Evolutionary conservation across 1,140 invertebrate species (phyloP).

Genomic region (Brachionus angularis): DNA sequence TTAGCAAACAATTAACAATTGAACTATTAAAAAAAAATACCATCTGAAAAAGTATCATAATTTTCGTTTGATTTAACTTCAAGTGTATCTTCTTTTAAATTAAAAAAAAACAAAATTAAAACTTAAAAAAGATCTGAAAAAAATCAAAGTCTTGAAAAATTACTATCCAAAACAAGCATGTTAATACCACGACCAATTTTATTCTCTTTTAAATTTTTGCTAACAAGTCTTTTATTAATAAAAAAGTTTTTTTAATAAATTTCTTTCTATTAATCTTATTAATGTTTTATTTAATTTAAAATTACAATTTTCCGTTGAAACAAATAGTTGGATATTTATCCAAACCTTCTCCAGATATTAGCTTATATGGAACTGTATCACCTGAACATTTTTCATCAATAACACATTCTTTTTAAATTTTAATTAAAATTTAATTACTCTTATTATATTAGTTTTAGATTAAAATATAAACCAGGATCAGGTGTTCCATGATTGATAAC

Average conservation of each 20-base stretch:
- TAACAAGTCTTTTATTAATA: conserved; percentile 46
- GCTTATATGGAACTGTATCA: conserved; percentile 48
- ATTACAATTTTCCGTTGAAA: conserved; percentile 49
- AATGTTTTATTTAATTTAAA: background rate
- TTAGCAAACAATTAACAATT: no score
- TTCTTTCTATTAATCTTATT: background rate
- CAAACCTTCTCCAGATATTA: conserved; percentile 49
- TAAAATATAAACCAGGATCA: conserved; percentile 13
- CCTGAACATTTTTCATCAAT: conserved; percentile 45
- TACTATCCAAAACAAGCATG: conserved; percentile 49
- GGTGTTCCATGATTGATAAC: background rate
- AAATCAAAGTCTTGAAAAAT: conserved; percentile 20
- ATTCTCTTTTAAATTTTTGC: conserved; percentile 47
- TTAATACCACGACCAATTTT: conserved; percentile 50
- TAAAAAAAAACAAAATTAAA: conserved; percentile 35
- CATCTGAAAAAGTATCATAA: conserved; percentile 52
- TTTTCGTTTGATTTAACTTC: conserved; percentile 46
- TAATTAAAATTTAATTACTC: background rate
- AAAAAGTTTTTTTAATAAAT: background rate
- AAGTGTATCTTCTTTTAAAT: conserved; percentile 47
- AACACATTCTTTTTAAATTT: background rate
- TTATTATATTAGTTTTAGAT: background rate
- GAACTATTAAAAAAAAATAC: no score
- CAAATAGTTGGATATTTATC: conserved; percentile 48
- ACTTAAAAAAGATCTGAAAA: background rate